A percentile compares a stretch with the other conserved stretches of the same genome.
Evolutionary conservation across 2,113 vertebrate species (phyloP).

Genomic region (Anthoscopus minutus): DNA sequence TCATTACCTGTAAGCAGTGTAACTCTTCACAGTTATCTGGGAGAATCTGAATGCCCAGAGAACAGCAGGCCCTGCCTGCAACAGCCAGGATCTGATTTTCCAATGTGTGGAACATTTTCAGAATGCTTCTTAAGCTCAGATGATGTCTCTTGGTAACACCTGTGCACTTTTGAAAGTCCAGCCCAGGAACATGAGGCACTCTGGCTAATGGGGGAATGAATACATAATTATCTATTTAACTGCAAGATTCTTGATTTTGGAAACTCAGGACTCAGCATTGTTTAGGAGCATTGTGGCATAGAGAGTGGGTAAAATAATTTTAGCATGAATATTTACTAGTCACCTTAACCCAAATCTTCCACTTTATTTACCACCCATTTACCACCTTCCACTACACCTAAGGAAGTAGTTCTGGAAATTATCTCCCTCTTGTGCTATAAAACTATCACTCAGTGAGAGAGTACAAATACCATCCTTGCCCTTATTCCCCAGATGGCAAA

Average conservation of each 20-base stretch:
- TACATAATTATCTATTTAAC: background rate
- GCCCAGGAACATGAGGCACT: background rate
- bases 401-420: background rate
- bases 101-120: background rate
- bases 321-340: background rate
- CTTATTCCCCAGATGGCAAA: background rate
- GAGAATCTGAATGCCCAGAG: background rate
- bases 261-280: background rate
- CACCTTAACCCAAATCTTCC: background rate
- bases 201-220: background rate
- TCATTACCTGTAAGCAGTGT: background rate
- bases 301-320: background rate
- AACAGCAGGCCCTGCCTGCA: rapidly evolving
- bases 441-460: background rate
- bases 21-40: background rate
- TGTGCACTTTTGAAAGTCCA: background rate
- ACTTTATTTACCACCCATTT: background rate
- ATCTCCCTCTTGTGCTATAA: background rate
- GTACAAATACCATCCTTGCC: background rate
- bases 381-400: background rate
- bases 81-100: background rate
- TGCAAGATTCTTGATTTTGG: background rate
- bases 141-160: background rate
- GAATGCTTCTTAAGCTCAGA: background rate
- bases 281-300: background rate